These are phyloP conservation scores for Cirrhinus mrigala DNA, from an alignment of 2,797 vertebrate genomes.

Conservation along the genomic window DNA sequence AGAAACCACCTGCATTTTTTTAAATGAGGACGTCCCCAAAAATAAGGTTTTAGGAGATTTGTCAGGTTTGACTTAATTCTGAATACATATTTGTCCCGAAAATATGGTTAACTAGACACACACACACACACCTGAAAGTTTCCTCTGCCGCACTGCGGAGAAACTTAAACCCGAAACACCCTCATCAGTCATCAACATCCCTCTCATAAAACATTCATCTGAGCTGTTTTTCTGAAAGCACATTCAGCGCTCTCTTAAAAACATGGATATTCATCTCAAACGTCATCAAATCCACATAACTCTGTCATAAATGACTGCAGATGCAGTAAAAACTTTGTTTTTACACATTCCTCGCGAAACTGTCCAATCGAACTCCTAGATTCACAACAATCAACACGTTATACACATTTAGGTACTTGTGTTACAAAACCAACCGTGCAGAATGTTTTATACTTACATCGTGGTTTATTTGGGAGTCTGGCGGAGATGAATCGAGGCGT, in stretches of 20 bases:
- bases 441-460: not conserved
- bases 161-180: conserved; percentile 11
- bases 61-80: no score
- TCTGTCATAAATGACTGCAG: no score
- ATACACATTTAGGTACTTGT: no score
- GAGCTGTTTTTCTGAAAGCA: not conserved
- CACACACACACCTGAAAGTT: conserved; percentile 4
- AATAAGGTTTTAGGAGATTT: no score
- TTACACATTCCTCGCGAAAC: no score
- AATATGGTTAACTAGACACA: not conserved
- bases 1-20: not conserved
- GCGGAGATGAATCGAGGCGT: not conserved
- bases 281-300: not conserved
- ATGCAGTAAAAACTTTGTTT: not conserved
- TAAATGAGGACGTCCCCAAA: no score
- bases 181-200: not conserved
- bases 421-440: not conserved
- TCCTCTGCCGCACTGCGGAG: conserved; percentile 43
- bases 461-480: not conserved
- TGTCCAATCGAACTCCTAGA: not conserved
- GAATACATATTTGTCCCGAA: not conserved
- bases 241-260: no score
- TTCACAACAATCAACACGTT: not conserved
- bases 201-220: not conserved
- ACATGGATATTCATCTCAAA: not conserved